Evolutionary conservation across 2,113 vertebrate genomes (phyloP).

Genomic region (Ailurus styani): DNA sequence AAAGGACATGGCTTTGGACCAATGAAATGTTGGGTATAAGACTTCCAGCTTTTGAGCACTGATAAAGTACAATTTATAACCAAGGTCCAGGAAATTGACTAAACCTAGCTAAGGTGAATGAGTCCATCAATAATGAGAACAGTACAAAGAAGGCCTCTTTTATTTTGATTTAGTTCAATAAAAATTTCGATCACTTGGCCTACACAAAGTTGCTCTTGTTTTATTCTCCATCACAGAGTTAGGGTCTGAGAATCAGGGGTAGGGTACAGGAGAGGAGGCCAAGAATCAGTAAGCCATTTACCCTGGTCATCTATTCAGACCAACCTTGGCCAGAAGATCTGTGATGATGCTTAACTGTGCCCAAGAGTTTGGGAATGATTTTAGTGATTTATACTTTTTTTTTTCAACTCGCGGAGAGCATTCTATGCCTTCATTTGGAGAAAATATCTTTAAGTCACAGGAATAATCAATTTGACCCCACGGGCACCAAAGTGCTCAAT

Average conservation of each 20-base stretch:
- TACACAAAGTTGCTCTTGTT: neutral
- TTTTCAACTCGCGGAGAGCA: neutral
- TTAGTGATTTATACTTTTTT: neutral
- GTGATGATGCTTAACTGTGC: neutral
- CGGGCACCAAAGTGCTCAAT: neutral
- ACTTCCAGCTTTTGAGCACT: neutral
- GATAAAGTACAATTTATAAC: neutral
- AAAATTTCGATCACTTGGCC: neutral
- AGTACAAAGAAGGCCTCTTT: neutral
- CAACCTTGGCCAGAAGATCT: neutral
- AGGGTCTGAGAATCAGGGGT: neutral
- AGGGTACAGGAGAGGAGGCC: neutral
- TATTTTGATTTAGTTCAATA: neutral
- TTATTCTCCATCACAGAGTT: neutral
- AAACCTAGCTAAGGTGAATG: neutral
- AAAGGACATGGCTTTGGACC: neutral
- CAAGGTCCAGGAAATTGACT: constrained; percentile 17
- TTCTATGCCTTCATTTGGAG: neutral
- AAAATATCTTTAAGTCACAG: neutral
- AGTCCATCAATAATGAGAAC: neutral
- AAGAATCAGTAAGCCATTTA: neutral
- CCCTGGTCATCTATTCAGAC: neutral
- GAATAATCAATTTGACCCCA: neutral
- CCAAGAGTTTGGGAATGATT: neutral
- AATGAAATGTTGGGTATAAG: neutral